Percentiles rank a stretch among this genome's conserved stretches.
phyloP scores from a whole-genome alignment of 2,888 invertebrate species.

The Plebejus melissa region DNA sequence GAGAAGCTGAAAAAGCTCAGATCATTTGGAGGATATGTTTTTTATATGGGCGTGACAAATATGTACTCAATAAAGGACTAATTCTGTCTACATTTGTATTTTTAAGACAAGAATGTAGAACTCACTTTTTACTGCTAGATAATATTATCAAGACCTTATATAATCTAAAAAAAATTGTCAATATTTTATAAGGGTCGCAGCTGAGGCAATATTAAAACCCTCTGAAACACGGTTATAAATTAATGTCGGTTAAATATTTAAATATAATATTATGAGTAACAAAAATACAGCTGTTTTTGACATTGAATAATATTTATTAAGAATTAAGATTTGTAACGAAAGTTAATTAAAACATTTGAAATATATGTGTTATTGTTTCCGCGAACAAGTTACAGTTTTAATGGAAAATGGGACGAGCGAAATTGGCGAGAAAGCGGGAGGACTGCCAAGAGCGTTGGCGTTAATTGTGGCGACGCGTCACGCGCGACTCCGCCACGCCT shows the following conservation, averaged over 20 bases:
- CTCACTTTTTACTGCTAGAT: no score
- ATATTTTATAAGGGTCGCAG: no score
- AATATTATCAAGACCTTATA: no score
- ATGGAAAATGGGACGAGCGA: conserved; percentile 43
- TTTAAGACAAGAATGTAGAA: no score
- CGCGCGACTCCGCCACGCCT: conserved; percentile 16
- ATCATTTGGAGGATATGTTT: neutral
- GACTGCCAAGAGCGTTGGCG: conserved; percentile 58
- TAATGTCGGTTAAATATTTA: no score
- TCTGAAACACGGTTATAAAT: no score
- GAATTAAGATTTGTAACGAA: neutral
- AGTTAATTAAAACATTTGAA: neutral
- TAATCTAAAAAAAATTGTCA: no score
- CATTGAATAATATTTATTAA: no score
- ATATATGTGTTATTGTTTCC: conserved; percentile 7
- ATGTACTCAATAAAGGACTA: neutral
- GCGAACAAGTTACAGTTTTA: conserved; percentile 44
- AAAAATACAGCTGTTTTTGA: no score
- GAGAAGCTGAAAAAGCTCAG: neutral
- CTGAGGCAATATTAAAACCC: no score
- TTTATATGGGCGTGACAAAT: neutral
- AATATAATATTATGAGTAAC: no score
- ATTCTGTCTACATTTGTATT: no score
- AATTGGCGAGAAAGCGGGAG: conserved; percentile 59
- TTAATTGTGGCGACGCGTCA: conserved; percentile 61